These are phyloP conservation scores for Pelagia noctiluca DNA, from an alignment of 30 jellyfish, hydroid and myxozoan genomes.

Conservation along the genomic window DNA sequence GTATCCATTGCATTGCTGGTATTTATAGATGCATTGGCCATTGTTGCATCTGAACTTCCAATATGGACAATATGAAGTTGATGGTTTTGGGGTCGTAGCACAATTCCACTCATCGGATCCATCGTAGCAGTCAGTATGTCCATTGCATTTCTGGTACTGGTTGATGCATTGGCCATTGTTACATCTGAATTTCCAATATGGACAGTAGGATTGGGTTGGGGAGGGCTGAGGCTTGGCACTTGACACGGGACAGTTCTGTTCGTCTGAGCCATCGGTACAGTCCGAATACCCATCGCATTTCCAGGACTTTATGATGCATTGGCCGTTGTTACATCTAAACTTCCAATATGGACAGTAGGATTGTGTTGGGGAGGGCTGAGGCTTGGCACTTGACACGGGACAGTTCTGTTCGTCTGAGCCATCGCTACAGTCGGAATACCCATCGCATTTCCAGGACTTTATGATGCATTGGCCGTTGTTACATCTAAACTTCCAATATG, in stretches of 20 bases:
- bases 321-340: slow-evolving; percentile 33
- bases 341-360: slow-evolving; percentile 31
- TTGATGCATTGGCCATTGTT: neutral
- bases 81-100: slow-evolving; percentile 30
- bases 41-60: slow-evolving; percentile 35
- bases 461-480: slow-evolving; percentile 32
- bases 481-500: slow-evolving; percentile 43
- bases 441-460: neutral
- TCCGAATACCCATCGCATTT: slow-evolving; percentile 71
- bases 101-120: slow-evolving; percentile 74
- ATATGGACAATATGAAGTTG: slow-evolving; percentile 32
- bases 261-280: slow-evolving; percentile 62
- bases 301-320: slow-evolving; percentile 29
- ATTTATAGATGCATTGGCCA: slow-evolving; percentile 26
- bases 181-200: slow-evolving; percentile 1
- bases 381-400: slow-evolving; percentile 11
- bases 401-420: slow-evolving; percentile 13
- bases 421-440: neutral
- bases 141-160: neutral
- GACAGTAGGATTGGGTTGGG: neutral
- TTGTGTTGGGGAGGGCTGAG: slow-evolving; percentile 4
- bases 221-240: slow-evolving; percentile 10
- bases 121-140: slow-evolving; percentile 6
- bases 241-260: slow-evolving; percentile 3
- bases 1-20: slow-evolving; percentile 4